Conservation (phyloP, 2,797 vertebrate species). For the Aplochiton taeniatus region DNA sequence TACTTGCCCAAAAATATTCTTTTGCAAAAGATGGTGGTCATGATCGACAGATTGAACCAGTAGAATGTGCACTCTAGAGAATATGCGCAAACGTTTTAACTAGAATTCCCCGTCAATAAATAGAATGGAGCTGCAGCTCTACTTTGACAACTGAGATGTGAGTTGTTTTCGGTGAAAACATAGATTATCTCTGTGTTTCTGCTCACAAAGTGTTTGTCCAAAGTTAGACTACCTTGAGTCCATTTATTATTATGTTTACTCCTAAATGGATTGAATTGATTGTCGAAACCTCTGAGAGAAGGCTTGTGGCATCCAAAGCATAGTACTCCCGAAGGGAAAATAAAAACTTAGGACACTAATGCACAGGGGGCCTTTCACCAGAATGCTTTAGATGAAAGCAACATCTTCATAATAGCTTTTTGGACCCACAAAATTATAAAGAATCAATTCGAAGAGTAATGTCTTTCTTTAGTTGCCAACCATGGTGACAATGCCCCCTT, state of each 20-base stretch:
- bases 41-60: too few relatives aligned
- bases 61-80: too few relatives aligned
- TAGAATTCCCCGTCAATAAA: too few relatives aligned
- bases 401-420: conserved; percentile 47
- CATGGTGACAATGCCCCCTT: conserved; percentile 39
- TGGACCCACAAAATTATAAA: conserved; percentile 72
- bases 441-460: conserved; percentile 73
- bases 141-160: too few relatives aligned
- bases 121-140: too few relatives aligned
- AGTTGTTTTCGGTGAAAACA: too few relatives aligned
- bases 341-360: conserved; percentile 54
- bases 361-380: conserved; percentile 50
- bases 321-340: conserved; percentile 59
- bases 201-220: conserved; percentile 45
- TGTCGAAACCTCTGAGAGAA: conserved; percentile 57
- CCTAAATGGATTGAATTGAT: conserved; percentile 71
- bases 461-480: conserved; percentile 41
- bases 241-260: conserved; percentile 64
- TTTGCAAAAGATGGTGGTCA: too few relatives aligned
- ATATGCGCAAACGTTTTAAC: too few relatives aligned
- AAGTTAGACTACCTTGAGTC: conserved; percentile 46
- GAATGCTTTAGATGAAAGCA: conserved; percentile 65
- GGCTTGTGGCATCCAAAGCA: conserved; percentile 54
- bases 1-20: too few relatives aligned
- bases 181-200: neutral